Conservation (phyloP, 2,113 vertebrate species). For the Sylvia atricapilla region DNA sequence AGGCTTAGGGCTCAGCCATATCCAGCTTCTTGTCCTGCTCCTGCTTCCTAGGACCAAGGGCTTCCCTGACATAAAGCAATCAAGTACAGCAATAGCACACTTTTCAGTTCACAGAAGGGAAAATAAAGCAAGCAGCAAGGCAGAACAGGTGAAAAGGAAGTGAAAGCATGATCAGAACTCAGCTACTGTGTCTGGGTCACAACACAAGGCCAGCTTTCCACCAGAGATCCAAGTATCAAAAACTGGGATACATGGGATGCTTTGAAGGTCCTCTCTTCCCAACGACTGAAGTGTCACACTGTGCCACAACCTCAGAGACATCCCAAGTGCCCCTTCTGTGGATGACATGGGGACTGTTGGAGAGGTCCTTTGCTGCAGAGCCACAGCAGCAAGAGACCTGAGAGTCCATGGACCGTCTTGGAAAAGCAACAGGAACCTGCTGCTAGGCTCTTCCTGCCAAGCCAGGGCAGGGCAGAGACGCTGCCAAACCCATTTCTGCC, state of each 20-base stretch:
- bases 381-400: background rate
- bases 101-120: background rate
- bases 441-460: background rate
- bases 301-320: background rate
- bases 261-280: background rate
- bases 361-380: background rate
- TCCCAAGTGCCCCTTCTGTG: accelerated
- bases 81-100: background rate
- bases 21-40: background rate
- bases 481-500: background rate
- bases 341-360: accelerated
- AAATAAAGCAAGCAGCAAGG: background rate
- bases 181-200: accelerated
- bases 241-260: background rate
- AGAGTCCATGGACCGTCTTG: accelerated
- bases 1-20: background rate
- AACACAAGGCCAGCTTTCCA: background rate
- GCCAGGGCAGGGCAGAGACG: no score
- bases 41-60: background rate
- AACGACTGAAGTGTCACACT: accelerated
- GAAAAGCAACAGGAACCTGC: background rate
- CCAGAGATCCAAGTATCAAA: background rate
- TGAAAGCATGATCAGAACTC: accelerated
- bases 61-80: background rate
- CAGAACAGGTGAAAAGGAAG: background rate